These are phyloP conservation scores for Zaprionus africanus DNA, from an alignment of 1,140 invertebrate species.

Conservation along the genomic window DNA sequence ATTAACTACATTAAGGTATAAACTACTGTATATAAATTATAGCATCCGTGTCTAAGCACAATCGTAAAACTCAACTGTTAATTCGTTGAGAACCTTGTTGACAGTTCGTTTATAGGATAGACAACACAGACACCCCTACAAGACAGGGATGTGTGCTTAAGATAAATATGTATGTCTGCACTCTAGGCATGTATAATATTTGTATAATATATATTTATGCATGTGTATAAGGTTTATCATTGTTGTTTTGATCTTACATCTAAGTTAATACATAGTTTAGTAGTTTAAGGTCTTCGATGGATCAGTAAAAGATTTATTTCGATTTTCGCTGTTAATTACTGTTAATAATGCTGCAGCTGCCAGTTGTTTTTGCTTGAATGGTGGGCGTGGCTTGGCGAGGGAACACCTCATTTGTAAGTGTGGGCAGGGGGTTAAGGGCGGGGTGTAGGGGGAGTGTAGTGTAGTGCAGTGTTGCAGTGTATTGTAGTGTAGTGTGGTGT, in stretches of 20 bases:
- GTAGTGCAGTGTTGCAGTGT: neutral
- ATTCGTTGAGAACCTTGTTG: constrained; percentile 18
- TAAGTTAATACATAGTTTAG: neutral
- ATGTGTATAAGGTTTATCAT: constrained; percentile 6
- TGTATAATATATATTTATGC: neutral
- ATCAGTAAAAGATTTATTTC: constrained; percentile 1
- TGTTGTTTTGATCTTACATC: neutral
- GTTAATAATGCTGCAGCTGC: constrained; percentile 9
- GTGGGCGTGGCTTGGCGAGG: constrained; percentile 5
- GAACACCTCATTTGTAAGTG: neutral
- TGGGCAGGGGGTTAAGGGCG: too few relatives aligned
- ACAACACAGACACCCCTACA: neutral
- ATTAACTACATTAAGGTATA: neutral
- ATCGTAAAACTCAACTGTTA: constrained; percentile 2
- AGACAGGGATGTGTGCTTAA: neutral
- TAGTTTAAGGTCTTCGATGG: neutral
- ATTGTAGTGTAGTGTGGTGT: neutral
- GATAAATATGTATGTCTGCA: neutral
- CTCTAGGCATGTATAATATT: constrained; percentile 9
- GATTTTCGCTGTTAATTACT: neutral
- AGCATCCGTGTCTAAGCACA: constrained; percentile 36
- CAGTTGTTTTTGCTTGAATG: constrained; percentile 22
- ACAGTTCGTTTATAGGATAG: constrained; percentile 11
- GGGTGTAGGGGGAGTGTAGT: too few relatives aligned
- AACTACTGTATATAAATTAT: constrained; percentile 11